Evolutionary conservation across 30 jellyfish, hydroid and myxozoan genomes (phyloP), one percentile per base, ranked within the genome.

Genomic region (Nemopilema nomurai): DNA sequence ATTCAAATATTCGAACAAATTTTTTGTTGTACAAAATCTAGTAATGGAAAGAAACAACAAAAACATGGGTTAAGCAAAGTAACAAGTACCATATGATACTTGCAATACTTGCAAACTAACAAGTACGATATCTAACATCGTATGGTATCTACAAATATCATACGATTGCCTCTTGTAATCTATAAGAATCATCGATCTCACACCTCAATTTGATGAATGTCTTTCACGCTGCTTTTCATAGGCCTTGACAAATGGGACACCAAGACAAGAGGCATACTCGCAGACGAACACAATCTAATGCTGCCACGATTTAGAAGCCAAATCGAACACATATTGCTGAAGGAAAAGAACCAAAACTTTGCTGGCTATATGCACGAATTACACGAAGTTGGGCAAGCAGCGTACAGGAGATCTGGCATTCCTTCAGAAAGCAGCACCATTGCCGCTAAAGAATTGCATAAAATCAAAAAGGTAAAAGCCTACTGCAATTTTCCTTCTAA

Each of bases 241-340:
- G 89, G 89, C 23, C 22, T 79, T 25, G 89, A 79, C n/a, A 79
- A 79, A 31, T 79, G 89, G 89, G 89, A 79, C 32, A 24, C 68
- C 8, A 79, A 79, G 71, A 29, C 89, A 23, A 63, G 51, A 67
- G 18, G 19, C 16, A 19, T 79, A 21, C 20, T 79, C 18, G 79
- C 74, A 23, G 80, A 79, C 33, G 79, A 79, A 8, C 81, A 64
- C 62, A 67, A 63, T 8, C 16, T 79, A 1, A 32, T 64, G 21
- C 6, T 79, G 79, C 81, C 89, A 6, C 13, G 67, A 32, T 79
- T 79, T 66, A 77, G 89, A 63, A 65, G 89, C 31, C 89, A 79
- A 67, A 79, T 79, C 31, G 70, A 79, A 9, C 80, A 79, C 26
- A 79, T 79, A n/a, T 49, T 79, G 79, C 62, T 8, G 81, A 64